Base-by-base conservation (phyloP, 1,140 invertebrate genomes). In the Aphelinus certus region DNA sequence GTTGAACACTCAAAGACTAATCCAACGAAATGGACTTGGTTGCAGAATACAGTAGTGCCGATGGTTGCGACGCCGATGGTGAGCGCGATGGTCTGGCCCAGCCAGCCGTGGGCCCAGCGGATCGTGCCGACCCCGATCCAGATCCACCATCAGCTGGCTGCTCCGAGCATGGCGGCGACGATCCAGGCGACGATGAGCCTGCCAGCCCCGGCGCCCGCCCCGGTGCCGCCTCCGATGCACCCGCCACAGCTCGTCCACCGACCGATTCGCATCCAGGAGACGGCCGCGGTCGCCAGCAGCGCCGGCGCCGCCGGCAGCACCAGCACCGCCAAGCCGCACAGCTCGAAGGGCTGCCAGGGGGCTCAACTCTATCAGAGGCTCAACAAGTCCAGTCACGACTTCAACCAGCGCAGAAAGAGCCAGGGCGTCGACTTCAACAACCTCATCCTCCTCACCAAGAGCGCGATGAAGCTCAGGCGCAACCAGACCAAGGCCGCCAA, bases 391-490 rank as follows among this genome's bases (percentile, higher is more conserved):
- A 7, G 4, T n/a, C 67, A 79, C 0, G 85, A 87, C 6, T 84
- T 86, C 43, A n/a, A 75, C 0, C 80, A 83, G 45, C 79, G 82
- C 2, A 76, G 83, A 0, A 86, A 86, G 55, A 83, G 66, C 67
- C 84, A 85, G 26, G 86, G 85, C 0, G 85, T 85, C 1, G 86
- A 87, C 64, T 87, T 87, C 49, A 86, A 82, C 42, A 88, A 88
- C 75, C 75, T 88, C 1, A 88, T 88, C 57, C 60, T 88, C 0
- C 46, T 88, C 48, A 88, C 87, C 1, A 88, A 86, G 53, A 87
- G 77, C 46, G 85, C 82, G 0, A 84, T 86, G 82, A 88, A 86
- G 68, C 80, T 81, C 2, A 79, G 84, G 26, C 75, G 82, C 3
- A 81, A 78, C 9, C 81, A 82, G 43, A 76, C 82, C 7, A 87